Evolutionary conservation across 2,888 invertebrate species (phyloP), one percentile per base, ranked within the genome.

Genomic region (Drosophila pegasa): DNA sequence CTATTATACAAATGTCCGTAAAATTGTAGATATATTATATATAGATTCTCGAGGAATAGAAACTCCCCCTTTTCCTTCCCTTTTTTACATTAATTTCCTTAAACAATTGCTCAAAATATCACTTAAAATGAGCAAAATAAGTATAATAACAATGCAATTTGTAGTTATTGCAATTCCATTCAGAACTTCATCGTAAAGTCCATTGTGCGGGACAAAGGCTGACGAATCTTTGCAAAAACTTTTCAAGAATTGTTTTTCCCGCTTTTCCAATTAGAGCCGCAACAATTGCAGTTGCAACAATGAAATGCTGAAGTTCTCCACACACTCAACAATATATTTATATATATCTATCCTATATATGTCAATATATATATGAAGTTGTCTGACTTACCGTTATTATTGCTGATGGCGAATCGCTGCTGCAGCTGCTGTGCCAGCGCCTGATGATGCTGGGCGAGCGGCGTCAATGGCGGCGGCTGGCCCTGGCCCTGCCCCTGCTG

Each of bases 371-470:
- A 25, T 25, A 45, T 16, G 22, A 12, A 48, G 20, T 45, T 45
- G 3, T 6, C 37, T n/a, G 8, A 91, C 92, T 92, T 73, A 92
- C 92, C 92, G 81, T 91, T 92, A 91, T 91, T 92, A 88, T 90
- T 92, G 91, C 91, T 92, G 89, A 90, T 90, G 87, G 91, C 92
- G 81, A 94, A 94, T 84, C 94, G 94, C 89, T 94, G 94, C 87
- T 94, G 94, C 87, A 94, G 93, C 79, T 93, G 94, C 93, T 94
- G 92, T 89, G 94, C 94, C 87, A 94, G 92, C 75, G 94, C 93
- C 65, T 94, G 93, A 92, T 94, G 94, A 83, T 94, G 94, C 88
- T 94, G 94, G 68, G 94, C 92, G 72, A 94, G 92, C 45, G 92
- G 92, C 56, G 92, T 91, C 67, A 91, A 70, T 51, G 91, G 73